A percentile compares a stretch with the other conserved stretches of the same genome.
These are phyloP conservation scores for Solenodon paradoxus DNA, from an alignment of 2,113 vertebrate genomes.

Conservation along the genomic window DNA sequence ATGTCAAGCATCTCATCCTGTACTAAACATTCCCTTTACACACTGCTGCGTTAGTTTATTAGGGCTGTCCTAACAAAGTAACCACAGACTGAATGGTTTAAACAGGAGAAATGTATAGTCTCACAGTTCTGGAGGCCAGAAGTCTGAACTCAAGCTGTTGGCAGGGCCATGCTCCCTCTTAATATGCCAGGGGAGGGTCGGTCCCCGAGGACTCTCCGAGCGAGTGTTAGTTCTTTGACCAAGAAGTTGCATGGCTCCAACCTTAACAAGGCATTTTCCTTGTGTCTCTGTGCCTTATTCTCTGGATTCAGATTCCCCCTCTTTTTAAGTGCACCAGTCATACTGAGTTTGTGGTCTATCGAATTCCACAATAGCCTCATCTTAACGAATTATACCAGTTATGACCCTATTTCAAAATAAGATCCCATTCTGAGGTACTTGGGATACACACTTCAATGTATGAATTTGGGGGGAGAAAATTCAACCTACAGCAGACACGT, in stretches of 20 bases:
- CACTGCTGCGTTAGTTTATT: not conserved
- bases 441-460: not conserved
- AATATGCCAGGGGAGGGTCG: rapidly evolving
- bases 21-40: not conserved
- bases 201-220: not conserved
- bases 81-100: not conserved
- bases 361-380: not conserved
- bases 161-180: not conserved
- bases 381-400: not conserved
- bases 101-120: not conserved
- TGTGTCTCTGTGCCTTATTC: rapidly evolving
- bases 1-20: not conserved
- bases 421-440: not conserved
- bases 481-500: not conserved
- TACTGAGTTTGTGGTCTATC: not conserved
- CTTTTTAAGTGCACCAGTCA: not conserved
- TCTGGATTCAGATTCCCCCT: not conserved
- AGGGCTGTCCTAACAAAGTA: not conserved
- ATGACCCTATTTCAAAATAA: not conserved
- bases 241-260: not conserved
- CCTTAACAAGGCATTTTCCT: not conserved
- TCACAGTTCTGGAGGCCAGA: not conserved
- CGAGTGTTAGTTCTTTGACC: not conserved
- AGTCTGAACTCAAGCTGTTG: too few relatives aligned
- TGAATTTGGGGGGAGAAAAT: not conserved